These are phyloP conservation scores for Dysidea cf. avara DNA, from an alignment of 37 sponge, comb jelly and placozoan species.

Conservation along the genomic window DNA sequence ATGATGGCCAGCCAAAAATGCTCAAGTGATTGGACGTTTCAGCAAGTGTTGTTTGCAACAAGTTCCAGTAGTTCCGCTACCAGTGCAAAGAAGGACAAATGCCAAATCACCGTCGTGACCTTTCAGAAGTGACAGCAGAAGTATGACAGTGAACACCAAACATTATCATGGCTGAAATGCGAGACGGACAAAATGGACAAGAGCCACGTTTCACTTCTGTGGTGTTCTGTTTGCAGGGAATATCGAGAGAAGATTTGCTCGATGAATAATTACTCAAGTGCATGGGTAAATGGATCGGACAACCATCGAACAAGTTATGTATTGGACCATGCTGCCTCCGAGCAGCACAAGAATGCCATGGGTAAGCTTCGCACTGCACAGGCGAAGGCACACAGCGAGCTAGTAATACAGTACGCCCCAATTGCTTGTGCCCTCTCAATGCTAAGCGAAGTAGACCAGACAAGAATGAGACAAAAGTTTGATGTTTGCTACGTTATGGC, in stretches of 20 bases:
- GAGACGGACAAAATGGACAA: not conserved
- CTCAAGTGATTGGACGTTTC: too few relatives aligned
- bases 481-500: constrained; percentile 50
- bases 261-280: constrained; percentile 42
- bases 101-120: not conserved
- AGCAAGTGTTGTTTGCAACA: too few relatives aligned
- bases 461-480: constrained; percentile 39
- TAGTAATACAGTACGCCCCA: constrained; percentile 31
- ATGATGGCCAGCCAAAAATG: not conserved
- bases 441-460: constrained; percentile 11
- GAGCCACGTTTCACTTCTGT: not conserved
- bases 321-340: constrained; percentile 38
- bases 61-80: too few relatives aligned
- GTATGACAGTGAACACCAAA: constrained; percentile 1
- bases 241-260: constrained; percentile 8
- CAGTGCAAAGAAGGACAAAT: not conserved
- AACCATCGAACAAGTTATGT: constrained; percentile 45
- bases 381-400: constrained; percentile 22
- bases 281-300: too few relatives aligned
- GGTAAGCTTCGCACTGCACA: constrained; percentile 1
- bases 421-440: constrained; percentile 26
- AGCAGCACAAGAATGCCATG: constrained; percentile 44
- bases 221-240: too few relatives aligned
- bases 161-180: constrained; percentile 6
- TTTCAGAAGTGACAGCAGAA: not conserved